phyloP scores from a whole-genome alignment of 2,888 invertebrate species.

The Oscheius sp. region DNA sequence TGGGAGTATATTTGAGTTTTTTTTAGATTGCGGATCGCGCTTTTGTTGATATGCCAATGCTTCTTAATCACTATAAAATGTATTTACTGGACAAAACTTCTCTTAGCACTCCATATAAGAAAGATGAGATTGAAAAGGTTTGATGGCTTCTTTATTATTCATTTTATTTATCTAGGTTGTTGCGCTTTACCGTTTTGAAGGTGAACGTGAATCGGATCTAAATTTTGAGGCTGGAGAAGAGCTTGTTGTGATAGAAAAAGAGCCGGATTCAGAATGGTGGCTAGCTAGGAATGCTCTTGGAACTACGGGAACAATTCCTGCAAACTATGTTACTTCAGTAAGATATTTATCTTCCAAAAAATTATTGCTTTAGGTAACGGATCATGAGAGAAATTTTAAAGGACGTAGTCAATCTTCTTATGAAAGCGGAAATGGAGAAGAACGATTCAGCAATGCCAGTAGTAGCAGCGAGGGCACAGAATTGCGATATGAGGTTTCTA shows the following conservation, averaged over 20 bases:
- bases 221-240: constrained; percentile 93
- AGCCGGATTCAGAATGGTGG: constrained; percentile 85
- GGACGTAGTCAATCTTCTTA: constrained; percentile 41
- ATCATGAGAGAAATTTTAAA: constrained; percentile 36
- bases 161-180: constrained; percentile 39
- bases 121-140: constrained; percentile 47
- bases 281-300: constrained; percentile 89
- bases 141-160: constrained; percentile 31
- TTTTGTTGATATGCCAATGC: constrained; percentile 87
- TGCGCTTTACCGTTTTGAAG: constrained; percentile 49
- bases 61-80: constrained; percentile 91
- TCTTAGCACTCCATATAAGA: constrained; percentile 80
- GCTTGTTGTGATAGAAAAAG: constrained; percentile 78
- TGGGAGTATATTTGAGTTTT: too few species aligned
- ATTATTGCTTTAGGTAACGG: constrained; percentile 26
- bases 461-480: constrained; percentile 41
- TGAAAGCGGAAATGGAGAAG: constrained; percentile 34
- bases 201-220: constrained; percentile 90
- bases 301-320: constrained; percentile 90
- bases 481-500: constrained; percentile 18
- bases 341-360: constrained; percentile 13
- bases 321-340: constrained; percentile 82
- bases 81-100: constrained; percentile 97
- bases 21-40: constrained; percentile 86
- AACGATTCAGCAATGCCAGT: constrained; percentile 38